Evolutionary conservation across 2,888 invertebrate genomes (phyloP).

Genomic region (Gortyna flavago): DNA sequence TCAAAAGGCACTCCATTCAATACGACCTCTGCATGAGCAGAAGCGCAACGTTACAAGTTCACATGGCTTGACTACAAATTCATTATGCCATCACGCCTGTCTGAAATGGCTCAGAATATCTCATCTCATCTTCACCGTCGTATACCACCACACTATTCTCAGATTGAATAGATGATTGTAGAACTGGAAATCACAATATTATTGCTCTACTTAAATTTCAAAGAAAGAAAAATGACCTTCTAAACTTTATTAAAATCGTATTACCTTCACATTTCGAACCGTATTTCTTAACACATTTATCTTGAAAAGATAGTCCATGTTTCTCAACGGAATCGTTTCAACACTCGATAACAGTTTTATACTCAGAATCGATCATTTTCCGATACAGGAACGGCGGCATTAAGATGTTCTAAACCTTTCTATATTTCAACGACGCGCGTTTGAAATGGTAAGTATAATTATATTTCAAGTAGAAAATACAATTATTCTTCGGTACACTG

Average conservation of each 20-base stretch:
- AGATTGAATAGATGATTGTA: background rate
- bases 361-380: slow-evolving; percentile 64
- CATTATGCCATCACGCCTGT: slow-evolving; percentile 14
- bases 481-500: slow-evolving; percentile 53
- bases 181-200: slow-evolving; percentile 1
- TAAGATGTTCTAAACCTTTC: slow-evolving; percentile 64
- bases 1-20: slow-evolving; percentile 12
- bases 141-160: slow-evolving; percentile 1
- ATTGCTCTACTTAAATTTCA: slow-evolving; percentile 4
- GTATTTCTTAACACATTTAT: slow-evolving; percentile 42
- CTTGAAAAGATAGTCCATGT: slow-evolving; percentile 56
- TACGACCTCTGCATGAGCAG: background rate
- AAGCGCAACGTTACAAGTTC: background rate
- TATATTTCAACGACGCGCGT: slow-evolving; percentile 54
- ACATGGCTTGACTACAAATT: slow-evolving; percentile 2
- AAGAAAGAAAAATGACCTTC: slow-evolving; percentile 1
- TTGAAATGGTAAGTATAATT: slow-evolving; percentile 60
- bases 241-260: slow-evolving; percentile 20
- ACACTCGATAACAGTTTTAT: slow-evolving; percentile 65
- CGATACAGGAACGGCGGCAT: slow-evolving; percentile 63
- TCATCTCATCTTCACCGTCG: background rate
- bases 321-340: slow-evolving; percentile 64
- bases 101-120: slow-evolving; percentile 4
- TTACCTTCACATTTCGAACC: slow-evolving; percentile 24
- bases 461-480: slow-evolving; percentile 63